Conservation (phyloP, 1,140 invertebrate species). For the Dendroctonus ponderosae region DNA sequence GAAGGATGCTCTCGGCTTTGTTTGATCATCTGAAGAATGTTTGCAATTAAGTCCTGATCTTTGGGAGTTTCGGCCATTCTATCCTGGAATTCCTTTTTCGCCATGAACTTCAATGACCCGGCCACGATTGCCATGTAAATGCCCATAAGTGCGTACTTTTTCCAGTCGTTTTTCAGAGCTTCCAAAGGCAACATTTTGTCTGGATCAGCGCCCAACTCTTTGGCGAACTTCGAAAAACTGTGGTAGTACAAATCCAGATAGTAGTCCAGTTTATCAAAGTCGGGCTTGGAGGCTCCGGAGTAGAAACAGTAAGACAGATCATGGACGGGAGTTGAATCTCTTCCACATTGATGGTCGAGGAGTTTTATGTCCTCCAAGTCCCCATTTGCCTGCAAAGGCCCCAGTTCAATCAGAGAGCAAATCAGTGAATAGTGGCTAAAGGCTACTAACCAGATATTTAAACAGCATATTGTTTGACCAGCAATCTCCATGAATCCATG, state of each 20-base stretch:
- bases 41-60: no score
- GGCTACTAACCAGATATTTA: slow-evolving; percentile 51
- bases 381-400: neutral
- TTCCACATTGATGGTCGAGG: slow-evolving; percentile 58
- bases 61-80: no score
- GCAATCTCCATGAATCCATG: slow-evolving; percentile 53
- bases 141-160: slow-evolving; percentile 46
- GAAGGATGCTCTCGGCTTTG: no score
- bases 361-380: slow-evolving; percentile 1
- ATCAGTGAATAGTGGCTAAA: neutral
- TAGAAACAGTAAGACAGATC: slow-evolving; percentile 60
- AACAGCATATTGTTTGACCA: slow-evolving; percentile 60
- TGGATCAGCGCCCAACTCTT: slow-evolving; percentile 46
- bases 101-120: slow-evolving; percentile 21
- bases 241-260: slow-evolving; percentile 37
- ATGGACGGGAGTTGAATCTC: slow-evolving; percentile 56
- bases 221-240: slow-evolving; percentile 25
- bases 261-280: slow-evolving; percentile 27
- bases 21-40: no score
- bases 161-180: slow-evolving; percentile 50
- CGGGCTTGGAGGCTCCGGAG: slow-evolving; percentile 52
- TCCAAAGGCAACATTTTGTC: slow-evolving; percentile 52
- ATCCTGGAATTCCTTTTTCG: no score
- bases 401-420: neutral
- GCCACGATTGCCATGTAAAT: slow-evolving; percentile 36